A percentile compares a stretch with the other conserved stretches of the same genome.
phyloP scores from a whole-genome alignment of 2,113 vertebrate genomes.

The Pseudonaja textilis region DNA sequence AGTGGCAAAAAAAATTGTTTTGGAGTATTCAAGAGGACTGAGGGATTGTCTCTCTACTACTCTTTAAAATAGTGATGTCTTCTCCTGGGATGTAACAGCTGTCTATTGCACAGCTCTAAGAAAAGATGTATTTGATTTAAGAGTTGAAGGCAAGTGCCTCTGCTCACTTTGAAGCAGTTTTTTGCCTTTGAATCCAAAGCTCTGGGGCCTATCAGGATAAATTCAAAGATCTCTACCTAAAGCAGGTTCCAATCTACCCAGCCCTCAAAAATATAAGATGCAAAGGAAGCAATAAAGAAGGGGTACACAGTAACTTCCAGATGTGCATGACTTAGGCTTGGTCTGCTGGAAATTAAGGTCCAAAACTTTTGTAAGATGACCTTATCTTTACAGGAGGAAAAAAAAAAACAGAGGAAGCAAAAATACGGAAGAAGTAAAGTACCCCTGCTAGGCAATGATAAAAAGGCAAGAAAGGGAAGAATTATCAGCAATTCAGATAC shows the following conservation, averaged over 20 bases:
- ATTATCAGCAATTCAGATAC: background rate
- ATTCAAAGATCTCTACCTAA: background rate
- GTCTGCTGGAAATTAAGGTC: background rate
- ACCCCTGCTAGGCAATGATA: background rate
- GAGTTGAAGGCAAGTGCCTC: background rate
- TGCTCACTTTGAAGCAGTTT: background rate
- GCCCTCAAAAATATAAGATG: background rate
- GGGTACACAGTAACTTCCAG: background rate
- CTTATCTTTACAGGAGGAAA: background rate
- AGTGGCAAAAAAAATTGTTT: background rate
- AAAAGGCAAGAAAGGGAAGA: background rate
- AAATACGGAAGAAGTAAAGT: background rate
- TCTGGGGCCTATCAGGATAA: background rate
- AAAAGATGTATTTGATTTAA: background rate
- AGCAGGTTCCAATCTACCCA: background rate
- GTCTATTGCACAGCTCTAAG: background rate
- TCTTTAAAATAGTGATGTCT: background rate
- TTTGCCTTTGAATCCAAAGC: background rate
- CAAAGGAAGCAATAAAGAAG: background rate
- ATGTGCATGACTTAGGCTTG: background rate
- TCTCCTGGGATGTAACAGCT: background rate
- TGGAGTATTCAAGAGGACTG: background rate
- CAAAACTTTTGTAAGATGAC: background rate
- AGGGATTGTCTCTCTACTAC: background rate
- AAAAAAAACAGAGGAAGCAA: background rate